phyloP scores from a whole-genome alignment of 1,140 invertebrate genomes.

The Eubasilissa regina region DNA sequence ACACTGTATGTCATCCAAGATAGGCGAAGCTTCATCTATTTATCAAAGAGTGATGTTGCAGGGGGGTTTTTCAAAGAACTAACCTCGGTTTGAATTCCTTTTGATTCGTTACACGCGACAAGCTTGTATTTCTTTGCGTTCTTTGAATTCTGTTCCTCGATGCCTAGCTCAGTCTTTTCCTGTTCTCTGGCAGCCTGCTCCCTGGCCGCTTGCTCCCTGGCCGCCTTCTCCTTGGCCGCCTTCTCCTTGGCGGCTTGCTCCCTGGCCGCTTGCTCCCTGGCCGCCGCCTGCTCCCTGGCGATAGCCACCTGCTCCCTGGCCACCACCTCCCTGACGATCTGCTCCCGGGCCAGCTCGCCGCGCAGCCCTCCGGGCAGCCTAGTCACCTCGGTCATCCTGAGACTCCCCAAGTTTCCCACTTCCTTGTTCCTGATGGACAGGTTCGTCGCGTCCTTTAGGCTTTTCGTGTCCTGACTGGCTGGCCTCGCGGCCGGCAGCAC shows the following conservation, averaged over 20 bases:
- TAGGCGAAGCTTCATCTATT: too few relatives aligned
- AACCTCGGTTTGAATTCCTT: conserved; percentile 34
- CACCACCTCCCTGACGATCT: too few relatives aligned
- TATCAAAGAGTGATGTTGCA: too few relatives aligned
- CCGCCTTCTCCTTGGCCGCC: background rate
- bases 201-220: background rate
- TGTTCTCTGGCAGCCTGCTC: background rate
- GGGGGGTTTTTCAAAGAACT: conserved; percentile 1
- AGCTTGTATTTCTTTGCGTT: conserved; percentile 31
- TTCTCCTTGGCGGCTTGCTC: background rate
- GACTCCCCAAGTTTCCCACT: too few relatives aligned
- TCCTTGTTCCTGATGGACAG: conserved; percentile 13
- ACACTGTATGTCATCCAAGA: too few relatives aligned
- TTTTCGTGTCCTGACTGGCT: conserved; percentile 3
- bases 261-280: background rate
- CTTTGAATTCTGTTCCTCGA: conserved; percentile 36
- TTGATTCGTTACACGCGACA: conserved; percentile 19
- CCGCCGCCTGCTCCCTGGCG: background rate
- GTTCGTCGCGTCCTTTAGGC: conserved; percentile 16
- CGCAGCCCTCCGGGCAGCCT: too few relatives aligned
- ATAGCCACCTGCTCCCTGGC: background rate
- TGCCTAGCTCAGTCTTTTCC: background rate
- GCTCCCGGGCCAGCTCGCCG: too few relatives aligned
- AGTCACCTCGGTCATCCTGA: too few relatives aligned
- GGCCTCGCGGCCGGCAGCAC: background rate